Conservation (phyloP, 2,113 vertebrate species). For the Strigops habroptila region DNA sequence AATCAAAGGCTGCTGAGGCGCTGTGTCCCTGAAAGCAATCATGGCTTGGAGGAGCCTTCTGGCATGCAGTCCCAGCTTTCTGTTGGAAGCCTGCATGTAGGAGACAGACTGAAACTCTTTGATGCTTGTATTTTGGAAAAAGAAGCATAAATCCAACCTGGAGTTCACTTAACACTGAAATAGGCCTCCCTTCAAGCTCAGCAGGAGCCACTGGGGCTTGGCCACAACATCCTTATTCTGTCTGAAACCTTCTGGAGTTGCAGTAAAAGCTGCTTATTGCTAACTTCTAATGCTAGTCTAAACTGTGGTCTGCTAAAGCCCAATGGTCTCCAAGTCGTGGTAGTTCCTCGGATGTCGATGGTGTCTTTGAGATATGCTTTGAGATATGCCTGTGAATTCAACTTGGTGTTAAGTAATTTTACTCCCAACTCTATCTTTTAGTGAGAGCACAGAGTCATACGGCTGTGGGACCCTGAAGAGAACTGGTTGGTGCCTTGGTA, state of each 20-base stretch:
- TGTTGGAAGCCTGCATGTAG: neutral
- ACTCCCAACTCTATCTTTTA: neutral
- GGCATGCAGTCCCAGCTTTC: neutral
- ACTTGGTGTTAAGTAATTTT: neutral
- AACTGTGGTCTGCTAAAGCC: neutral
- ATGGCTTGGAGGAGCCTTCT: neutral
- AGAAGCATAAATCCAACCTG: neutral
- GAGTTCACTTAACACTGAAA: neutral
- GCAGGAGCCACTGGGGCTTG: fast-evolving
- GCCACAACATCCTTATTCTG: neutral
- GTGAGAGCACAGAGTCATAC: neutral
- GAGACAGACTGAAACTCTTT: neutral
- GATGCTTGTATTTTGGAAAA: neutral
- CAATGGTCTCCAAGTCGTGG: neutral
- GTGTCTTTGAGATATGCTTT: neutral
- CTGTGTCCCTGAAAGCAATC: neutral
- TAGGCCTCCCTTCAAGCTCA: neutral
- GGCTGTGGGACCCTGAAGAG: neutral
- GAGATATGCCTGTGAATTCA: neutral
- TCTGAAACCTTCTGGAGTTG: neutral
- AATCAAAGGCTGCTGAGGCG: neutral
- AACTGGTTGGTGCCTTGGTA: neutral
- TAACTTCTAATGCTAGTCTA: neutral
- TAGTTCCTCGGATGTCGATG: neutral
- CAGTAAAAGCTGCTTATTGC: neutral